These are phyloP conservation scores for Brenthis daphne DNA, from an alignment of 2,888 invertebrate genomes.

Conservation along the genomic window DNA sequence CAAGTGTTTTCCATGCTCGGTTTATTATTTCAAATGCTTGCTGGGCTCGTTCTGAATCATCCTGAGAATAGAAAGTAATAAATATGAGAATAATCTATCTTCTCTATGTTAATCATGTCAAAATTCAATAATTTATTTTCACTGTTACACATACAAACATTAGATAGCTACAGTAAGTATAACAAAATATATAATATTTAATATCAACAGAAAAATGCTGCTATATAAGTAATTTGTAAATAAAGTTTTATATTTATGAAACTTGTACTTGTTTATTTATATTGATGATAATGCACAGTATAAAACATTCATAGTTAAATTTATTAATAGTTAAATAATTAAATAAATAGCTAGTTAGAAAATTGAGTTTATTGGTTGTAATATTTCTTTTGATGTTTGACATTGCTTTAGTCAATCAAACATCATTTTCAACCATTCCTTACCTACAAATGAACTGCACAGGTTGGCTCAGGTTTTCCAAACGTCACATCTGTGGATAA, in stretches of 20 bases:
- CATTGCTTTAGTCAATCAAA: slow-evolving; percentile 35
- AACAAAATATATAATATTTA: background rate
- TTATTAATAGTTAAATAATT: background rate
- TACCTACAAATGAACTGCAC: slow-evolving; percentile 65
- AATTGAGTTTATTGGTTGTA: slow-evolving; percentile 2
- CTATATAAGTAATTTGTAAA: too few species aligned
- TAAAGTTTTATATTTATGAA: too few species aligned
- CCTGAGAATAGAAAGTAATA: slow-evolving; percentile 74
- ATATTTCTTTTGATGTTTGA: slow-evolving; percentile 22
- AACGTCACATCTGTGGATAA: slow-evolving; percentile 75
- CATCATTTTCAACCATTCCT: slow-evolving; percentile 51
- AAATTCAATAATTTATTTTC: background rate
- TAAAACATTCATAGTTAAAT: background rate
- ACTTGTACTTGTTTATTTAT: too few species aligned
- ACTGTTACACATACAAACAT: background rate
- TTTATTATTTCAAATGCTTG: slow-evolving; percentile 96
- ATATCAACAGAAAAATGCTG: background rate
- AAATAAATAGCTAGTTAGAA: slow-evolving; percentile 10
- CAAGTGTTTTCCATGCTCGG: slow-evolving; percentile 96
- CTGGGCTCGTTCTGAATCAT: slow-evolving; percentile 97
- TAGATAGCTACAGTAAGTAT: background rate
- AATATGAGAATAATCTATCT: background rate
- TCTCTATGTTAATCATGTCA: background rate
- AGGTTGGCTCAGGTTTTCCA: slow-evolving; percentile 58
- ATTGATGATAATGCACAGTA: background rate